Evolutionary conservation across 2,113 vertebrate genomes (phyloP), one percentile per base, ranked within the genome.

Genomic region (Atlantisia rogersi): DNA sequence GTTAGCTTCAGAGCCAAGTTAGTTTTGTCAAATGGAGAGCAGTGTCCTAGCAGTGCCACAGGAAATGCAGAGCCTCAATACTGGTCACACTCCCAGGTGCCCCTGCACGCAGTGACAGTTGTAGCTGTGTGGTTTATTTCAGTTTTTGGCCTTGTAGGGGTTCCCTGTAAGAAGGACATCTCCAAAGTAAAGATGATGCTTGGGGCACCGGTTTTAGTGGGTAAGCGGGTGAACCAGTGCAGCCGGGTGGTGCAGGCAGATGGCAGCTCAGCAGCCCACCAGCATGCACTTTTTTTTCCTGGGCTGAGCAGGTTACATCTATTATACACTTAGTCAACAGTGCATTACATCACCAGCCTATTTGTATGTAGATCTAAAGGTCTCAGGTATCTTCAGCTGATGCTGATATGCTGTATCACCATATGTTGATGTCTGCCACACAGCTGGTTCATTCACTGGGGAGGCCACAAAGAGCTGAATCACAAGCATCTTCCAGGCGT

Each of bases 211-310:
- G 29, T 60, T 88, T 70, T 60, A 31, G 31, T 25, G 29, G 71
- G 56, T 0, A 0, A 56, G 35, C 8, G 25, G 25, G 12, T 0
- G 0, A 28, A 19, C 15, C 7, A 12, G 58, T 6, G 39, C 32
- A 32, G 68, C 32, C 5, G 2, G 6, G 32, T 21, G 21, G 9
- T 65, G 32, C 39, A 50, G 63, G 83, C 35, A 93, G 74, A 81
- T 55, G 69, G 65, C 48, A 85, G 39, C 56, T 73, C 87, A 85
- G 70, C 60, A 92, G 67, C 31, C 64, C 71, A 55, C 10, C 46
- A 92, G 28, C 12, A 42, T 55, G 64, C 74, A 58, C 37, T n/a
- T 70, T 78, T 83, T 46, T 89, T n/a, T 69, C 81, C 71, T 86
- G 39, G 6, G 48, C 53, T 83, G 82, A 2, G 2, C 59, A 48